These are phyloP conservation scores for Hassar affinis DNA, from an alignment of 2,113 vertebrate genomes.

Conservation along the genomic window DNA sequence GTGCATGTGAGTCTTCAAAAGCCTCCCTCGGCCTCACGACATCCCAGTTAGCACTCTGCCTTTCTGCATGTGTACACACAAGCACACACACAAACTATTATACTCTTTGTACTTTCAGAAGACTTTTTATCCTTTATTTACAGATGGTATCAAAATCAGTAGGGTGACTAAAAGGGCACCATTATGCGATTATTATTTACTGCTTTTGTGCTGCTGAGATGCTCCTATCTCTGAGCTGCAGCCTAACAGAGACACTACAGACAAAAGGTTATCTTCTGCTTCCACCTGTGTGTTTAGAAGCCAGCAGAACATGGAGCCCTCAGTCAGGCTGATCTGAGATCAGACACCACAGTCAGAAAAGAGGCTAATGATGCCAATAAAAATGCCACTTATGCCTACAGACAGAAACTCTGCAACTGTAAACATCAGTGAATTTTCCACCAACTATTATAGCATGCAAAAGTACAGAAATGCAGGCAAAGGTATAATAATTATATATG, in stretches of 20 bases:
- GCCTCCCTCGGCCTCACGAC: slow-evolving; percentile 71
- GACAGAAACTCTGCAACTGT: neutral
- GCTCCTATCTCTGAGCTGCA: slow-evolving; percentile 52
- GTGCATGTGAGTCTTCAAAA: slow-evolving; percentile 76
- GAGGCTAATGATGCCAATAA: slow-evolving; percentile 20
- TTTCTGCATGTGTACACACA: slow-evolving; percentile 73
- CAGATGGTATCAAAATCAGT: neutral
- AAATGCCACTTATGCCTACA: slow-evolving; percentile 8
- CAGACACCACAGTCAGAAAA: slow-evolving; percentile 15
- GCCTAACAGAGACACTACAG: slow-evolving; percentile 48
- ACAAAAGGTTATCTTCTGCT: slow-evolving; percentile 67
- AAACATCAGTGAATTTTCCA: neutral
- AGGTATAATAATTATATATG: neutral
- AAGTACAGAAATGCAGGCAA: neutral
- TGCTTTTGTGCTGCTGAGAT: slow-evolving; percentile 44
- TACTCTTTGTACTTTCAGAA: neutral
- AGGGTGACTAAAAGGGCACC: neutral
- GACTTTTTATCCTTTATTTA: slow-evolving; percentile 12
- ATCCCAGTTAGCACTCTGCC: slow-evolving; percentile 78
- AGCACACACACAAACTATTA: slow-evolving; percentile 40
- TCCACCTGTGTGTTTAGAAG: slow-evolving; percentile 60
- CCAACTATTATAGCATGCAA: neutral
- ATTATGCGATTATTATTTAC: slow-evolving; percentile 16
- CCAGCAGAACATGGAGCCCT: slow-evolving; percentile 45
- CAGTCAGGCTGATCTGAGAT: slow-evolving; percentile 37